phyloP scores from a whole-genome alignment of 1,140 invertebrate species.

The Drosophila insularis region DNA sequence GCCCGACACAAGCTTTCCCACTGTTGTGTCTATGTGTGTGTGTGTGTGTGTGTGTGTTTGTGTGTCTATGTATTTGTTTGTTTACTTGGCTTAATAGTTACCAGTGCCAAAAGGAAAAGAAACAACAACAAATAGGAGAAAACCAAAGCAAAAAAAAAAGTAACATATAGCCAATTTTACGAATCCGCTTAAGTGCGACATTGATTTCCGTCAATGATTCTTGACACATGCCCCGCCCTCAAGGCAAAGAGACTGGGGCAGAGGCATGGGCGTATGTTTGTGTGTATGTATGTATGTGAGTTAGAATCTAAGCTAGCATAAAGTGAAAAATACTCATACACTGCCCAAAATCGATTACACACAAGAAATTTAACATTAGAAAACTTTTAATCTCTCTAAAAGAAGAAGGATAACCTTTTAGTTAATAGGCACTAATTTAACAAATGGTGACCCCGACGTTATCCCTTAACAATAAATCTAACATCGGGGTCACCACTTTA shows the following conservation, averaged over 20 bases:
- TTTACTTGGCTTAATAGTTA: conserved; percentile 75
- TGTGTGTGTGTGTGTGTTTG: conserved; percentile 20
- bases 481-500: too few relatives aligned
- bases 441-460: too few relatives aligned
- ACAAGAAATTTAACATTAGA: neutral
- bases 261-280: too few relatives aligned
- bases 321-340: conserved; percentile 5
- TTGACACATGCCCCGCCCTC: conserved; percentile 55
- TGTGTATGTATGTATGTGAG: neutral
- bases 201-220: conserved; percentile 75
- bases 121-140: conserved; percentile 22
- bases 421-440: too few relatives aligned
- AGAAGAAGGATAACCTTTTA: too few relatives aligned
- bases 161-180: conserved; percentile 76
- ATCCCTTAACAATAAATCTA: too few relatives aligned
- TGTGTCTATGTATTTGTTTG: conserved; percentile 51
- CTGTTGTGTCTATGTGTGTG: conserved; percentile 23
- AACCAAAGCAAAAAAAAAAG: conserved; percentile 36
- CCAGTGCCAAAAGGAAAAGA: conserved; percentile 25
- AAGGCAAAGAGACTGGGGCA: neutral
- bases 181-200: conserved; percentile 80
- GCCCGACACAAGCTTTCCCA: conserved; percentile 15
- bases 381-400: too few relatives aligned
- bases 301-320: conserved; percentile 1
- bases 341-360: neutral